Percentiles rank a stretch among this genome's conserved stretches.
Evolutionary conservation across 2,113 vertebrate genomes (phyloP).

Genomic region (Passer montanus): DNA sequence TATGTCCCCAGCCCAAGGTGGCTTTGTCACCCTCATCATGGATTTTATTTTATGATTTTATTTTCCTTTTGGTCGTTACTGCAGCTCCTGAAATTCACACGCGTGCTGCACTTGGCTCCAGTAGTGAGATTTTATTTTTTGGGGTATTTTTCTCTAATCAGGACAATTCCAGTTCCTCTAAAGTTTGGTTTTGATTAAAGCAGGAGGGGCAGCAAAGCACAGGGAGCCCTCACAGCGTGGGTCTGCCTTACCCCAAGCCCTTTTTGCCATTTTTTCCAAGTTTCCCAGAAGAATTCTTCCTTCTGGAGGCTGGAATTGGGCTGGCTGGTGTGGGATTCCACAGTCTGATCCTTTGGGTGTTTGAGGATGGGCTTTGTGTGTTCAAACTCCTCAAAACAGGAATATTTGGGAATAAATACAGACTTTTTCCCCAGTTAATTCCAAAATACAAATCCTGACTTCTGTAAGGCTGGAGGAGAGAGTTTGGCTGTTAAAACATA

Average conservation of each 20-base stretch:
- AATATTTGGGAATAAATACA: not conserved
- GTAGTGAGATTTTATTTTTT: not conserved
- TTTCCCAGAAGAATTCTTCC: not conserved
- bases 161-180: not conserved
- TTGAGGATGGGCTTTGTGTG: not conserved
- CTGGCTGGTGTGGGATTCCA: not conserved
- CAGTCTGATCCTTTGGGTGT: not conserved
- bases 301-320: not conserved
- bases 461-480: not conserved
- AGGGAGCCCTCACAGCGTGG: not conserved
- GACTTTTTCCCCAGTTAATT: not conserved
- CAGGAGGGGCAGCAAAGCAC: not conserved
- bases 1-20: not conserved
- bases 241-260: no score
- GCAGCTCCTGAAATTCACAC: not conserved
- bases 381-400: not conserved
- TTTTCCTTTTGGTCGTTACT: not conserved
- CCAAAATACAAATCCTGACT: not conserved
- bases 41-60: fast-evolving
- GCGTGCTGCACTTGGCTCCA: fast-evolving
- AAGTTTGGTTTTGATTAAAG: not conserved
- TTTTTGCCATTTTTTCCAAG: not conserved
- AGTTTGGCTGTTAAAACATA: not conserved
- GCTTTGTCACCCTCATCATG: not conserved
- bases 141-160: not conserved